Evolutionary conservation across 2,797 vertebrate genomes (phyloP).

Genomic region (Esox lucius): DNA sequence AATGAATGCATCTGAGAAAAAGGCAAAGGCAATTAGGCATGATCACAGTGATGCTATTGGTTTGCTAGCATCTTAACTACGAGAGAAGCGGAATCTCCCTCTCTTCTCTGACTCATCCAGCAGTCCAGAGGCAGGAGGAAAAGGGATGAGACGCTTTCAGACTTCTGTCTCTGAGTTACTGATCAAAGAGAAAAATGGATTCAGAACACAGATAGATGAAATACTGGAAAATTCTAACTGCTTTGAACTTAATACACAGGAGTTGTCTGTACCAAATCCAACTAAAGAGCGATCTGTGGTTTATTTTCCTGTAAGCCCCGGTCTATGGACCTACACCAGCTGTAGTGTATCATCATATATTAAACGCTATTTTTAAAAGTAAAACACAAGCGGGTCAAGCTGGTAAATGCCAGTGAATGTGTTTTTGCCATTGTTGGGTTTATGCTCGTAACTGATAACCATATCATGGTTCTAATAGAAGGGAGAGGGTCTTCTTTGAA

Average conservation of each 20-base stretch:
- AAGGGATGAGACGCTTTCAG: constrained; percentile 52
- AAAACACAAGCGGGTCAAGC: too few species aligned
- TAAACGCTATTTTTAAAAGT: too few species aligned
- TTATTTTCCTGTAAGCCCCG: background rate
- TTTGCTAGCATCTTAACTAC: constrained; percentile 65
- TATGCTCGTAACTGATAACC: too few species aligned
- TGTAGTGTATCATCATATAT: constrained; percentile 9
- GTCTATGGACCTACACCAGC: background rate
- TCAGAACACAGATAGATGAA: constrained; percentile 33
- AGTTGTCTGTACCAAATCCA: background rate
- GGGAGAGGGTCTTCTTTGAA: too few species aligned
- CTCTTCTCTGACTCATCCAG: constrained; percentile 64
- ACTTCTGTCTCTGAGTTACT: constrained; percentile 63
- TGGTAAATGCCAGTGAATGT: background rate
- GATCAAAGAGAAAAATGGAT: constrained; percentile 62
- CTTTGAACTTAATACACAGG: background rate
- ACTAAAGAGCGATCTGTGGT: background rate
- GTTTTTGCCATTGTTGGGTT: background rate
- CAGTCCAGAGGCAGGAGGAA: constrained; percentile 53
- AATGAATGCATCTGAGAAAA: constrained; percentile 69
- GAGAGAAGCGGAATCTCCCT: constrained; percentile 51
- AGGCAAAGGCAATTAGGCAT: constrained; percentile 72
- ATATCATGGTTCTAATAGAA: too few species aligned
- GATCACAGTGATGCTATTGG: constrained; percentile 70
- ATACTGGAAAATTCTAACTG: constrained; percentile 44